These are phyloP conservation scores for Meloidogyne hapla DNA, from an alignment of 1,140 invertebrate genomes.

Conservation along the genomic window DNA sequence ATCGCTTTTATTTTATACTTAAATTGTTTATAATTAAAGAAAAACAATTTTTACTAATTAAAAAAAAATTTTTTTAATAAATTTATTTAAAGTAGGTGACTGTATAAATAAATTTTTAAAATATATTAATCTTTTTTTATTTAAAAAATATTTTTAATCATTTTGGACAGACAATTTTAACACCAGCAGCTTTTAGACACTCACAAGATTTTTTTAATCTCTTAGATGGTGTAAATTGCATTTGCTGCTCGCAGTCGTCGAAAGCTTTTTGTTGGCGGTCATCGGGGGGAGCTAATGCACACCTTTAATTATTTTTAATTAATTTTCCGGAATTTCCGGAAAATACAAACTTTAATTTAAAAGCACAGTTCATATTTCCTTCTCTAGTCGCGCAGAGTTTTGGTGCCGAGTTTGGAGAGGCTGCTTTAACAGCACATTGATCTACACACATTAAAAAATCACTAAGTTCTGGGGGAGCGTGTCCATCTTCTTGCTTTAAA, in stretches of 20 bases:
- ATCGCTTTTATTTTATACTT: neutral
- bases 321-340: neutral
- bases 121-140: neutral
- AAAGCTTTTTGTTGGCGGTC: constrained; percentile 55
- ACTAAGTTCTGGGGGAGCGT: constrained; percentile 40
- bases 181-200: constrained; percentile 57
- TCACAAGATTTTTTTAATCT: constrained; percentile 58
- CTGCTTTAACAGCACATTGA: constrained; percentile 53
- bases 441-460: constrained; percentile 60
- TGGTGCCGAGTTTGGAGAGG: constrained; percentile 43
- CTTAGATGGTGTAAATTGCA: constrained; percentile 47
- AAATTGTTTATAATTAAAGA: neutral
- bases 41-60: neutral
- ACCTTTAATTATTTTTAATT: constrained; percentile 27
- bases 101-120: constrained; percentile 6
- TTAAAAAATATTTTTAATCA: constrained; percentile 26
- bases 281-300: constrained; percentile 59
- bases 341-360: constrained; percentile 55
- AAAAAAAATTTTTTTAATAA: neutral
- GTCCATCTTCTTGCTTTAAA: constrained; percentile 44
- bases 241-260: constrained; percentile 56
- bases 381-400: constrained; percentile 40
- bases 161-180: constrained; percentile 56
- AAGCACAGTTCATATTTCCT: constrained; percentile 56
- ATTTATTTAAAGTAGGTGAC: neutral